Evolutionary conservation across 92 coral and sea anemone genomes (phyloP).

Genomic region (Diadumene lineata): DNA sequence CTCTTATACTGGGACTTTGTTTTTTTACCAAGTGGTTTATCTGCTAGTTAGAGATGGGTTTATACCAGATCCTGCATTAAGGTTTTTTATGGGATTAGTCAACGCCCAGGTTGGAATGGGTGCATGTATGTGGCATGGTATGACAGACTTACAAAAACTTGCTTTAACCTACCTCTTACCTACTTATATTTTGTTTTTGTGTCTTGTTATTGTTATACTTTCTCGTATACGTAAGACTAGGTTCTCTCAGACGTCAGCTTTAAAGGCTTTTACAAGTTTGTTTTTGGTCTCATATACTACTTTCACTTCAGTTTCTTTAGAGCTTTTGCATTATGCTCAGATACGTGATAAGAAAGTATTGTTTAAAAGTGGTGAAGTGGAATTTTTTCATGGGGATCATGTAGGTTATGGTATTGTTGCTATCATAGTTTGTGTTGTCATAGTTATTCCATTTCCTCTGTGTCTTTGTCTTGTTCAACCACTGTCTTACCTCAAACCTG

Average conservation of each 20-base stretch:
- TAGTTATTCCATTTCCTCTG: constrained; percentile 69
- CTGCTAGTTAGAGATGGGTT: constrained; percentile 54
- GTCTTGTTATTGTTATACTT: constrained; percentile 33
- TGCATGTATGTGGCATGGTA: constrained; percentile 72
- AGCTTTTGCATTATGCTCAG: constrained; percentile 49
- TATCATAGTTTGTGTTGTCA: constrained; percentile 42
- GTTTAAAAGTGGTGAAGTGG: constrained; percentile 56
- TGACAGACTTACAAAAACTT: constrained; percentile 65
- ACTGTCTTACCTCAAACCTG: constrained; percentile 23
- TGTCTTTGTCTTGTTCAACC: constrained; percentile 42
- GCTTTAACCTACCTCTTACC: constrained; percentile 70
- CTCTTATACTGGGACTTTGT: constrained; percentile 60
- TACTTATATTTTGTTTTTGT: constrained; percentile 50
- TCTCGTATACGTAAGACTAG: constrained; percentile 43
- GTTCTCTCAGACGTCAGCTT: constrained; percentile 64
- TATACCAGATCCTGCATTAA: constrained; percentile 53
- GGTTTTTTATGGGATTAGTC: constrained; percentile 62
- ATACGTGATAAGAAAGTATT: constrained; percentile 37
- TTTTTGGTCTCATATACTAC: constrained; percentile 68
- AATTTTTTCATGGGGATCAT: constrained; percentile 51
- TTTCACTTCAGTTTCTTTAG: constrained; percentile 59
- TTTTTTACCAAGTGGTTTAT: constrained; percentile 66
- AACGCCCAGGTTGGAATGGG: constrained; percentile 70
- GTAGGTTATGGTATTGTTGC: constrained; percentile 48
- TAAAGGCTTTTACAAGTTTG: constrained; percentile 65